Evolutionary conservation across 1,140 invertebrate species (phyloP).

Genomic region (Pantala flavescens): DNA sequence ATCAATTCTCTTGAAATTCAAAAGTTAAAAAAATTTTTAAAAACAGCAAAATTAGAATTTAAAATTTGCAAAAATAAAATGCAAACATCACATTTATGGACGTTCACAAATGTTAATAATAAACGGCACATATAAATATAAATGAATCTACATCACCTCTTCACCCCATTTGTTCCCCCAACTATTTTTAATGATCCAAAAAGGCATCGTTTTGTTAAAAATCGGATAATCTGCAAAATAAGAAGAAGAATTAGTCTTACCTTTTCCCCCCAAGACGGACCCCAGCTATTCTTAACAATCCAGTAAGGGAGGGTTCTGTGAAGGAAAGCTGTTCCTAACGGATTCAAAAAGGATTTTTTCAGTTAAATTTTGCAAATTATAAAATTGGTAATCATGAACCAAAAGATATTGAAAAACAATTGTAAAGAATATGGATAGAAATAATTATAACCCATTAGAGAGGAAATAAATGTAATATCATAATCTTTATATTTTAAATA

Average conservation of each 20-base stretch:
- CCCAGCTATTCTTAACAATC: conserved; percentile 49
- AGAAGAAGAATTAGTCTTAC: conserved; percentile 30
- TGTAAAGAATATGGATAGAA: too few relatives aligned
- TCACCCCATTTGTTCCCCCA: conserved; percentile 45
- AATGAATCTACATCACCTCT: conserved; percentile 35
- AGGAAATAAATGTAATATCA: too few relatives aligned
- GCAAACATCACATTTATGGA: too few relatives aligned
- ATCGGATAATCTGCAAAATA: conserved; percentile 18
- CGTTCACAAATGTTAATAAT: conserved; percentile 15
- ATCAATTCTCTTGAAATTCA: too few relatives aligned
- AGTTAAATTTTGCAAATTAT: too few relatives aligned
- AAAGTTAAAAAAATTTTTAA: too few relatives aligned
- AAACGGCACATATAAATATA: conserved; percentile 18
- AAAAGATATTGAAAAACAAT: too few relatives aligned
- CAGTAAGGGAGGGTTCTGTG: conserved; percentile 39
- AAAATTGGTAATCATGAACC: too few relatives aligned
- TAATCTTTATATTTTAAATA: too few relatives aligned
- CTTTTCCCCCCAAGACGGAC: conserved; percentile 44
- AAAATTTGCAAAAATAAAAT: too few relatives aligned
- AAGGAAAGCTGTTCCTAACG: background rate
- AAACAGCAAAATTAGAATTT: too few relatives aligned
- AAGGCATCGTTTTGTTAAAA: conserved; percentile 33
- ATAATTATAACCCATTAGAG: background rate
- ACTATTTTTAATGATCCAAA: conserved; percentile 49
- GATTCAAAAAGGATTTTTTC: too few relatives aligned